phyloP scores from a whole-genome alignment of 2,888 invertebrate species.

The Gymnocheta viridis region DNA sequence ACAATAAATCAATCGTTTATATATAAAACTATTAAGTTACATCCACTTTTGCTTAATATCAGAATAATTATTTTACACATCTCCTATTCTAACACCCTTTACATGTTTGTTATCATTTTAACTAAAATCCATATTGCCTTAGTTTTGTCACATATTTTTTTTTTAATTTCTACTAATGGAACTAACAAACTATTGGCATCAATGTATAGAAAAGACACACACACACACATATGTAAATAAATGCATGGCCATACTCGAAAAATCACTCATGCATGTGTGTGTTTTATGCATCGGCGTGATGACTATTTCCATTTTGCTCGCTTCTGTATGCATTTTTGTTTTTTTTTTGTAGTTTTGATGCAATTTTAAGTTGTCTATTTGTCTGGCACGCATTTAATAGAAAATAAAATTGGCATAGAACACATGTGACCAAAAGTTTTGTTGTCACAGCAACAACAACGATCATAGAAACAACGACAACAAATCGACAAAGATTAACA shows the following conservation, averaged over 20 bases:
- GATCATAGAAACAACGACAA: conserved; percentile 17
- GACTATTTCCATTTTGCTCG: not conserved
- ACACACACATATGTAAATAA: not conserved
- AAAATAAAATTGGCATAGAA: conserved; percentile 58
- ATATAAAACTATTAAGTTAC: too few relatives aligned
- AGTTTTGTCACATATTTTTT: not conserved
- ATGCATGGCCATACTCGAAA: not conserved
- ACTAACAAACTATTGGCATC: conserved; percentile 42
- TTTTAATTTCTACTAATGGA: conserved; percentile 13
- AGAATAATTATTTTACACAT: not conserved
- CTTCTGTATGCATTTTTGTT: not conserved
- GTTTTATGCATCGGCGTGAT: not conserved
- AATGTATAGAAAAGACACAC: not conserved
- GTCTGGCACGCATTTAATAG: conserved; percentile 65
- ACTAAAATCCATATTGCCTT: conserved; percentile 7
- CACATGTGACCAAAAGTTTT: conserved; percentile 62
- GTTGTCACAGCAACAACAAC: not conserved
- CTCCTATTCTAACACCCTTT: not conserved
- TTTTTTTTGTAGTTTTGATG: conserved; percentile 32
- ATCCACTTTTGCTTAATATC: too few relatives aligned
- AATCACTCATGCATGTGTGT: not conserved
- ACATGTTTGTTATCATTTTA: not conserved
- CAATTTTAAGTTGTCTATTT: conserved; percentile 66
- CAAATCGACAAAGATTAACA: conserved; percentile 19
- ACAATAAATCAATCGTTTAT: too few relatives aligned